Base-by-base conservation (phyloP, 2,797 vertebrate species). In the Syndactyla subalaris region DNA sequence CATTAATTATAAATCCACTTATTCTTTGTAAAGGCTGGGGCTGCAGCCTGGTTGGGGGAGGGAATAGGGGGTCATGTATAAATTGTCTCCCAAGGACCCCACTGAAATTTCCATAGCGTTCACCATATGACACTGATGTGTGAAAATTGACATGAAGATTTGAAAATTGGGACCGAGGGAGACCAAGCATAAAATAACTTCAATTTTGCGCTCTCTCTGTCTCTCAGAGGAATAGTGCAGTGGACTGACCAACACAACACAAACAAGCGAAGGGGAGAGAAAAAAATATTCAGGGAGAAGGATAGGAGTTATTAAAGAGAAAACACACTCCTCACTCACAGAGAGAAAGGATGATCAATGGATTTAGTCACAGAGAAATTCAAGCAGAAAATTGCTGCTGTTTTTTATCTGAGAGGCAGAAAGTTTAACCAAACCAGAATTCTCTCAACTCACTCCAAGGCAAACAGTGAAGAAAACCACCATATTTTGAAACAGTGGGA, bases 311-410 rank as follows among this genome's bases (percentile, higher is more conserved):
- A 99, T 99, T 99, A 99, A 98, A 99, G 98, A 99, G 98, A 99
- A 99, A 99, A 99, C 99, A 99, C 98, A 99, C 98, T 99, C 97
- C 99, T 98, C 98, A 99, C 98, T 98, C 98, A 98, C 98, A 97
- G 98, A 98, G 98, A 99, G 98, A 98, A 98, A 98, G 98, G 98
- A 99, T 99, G 99, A 99, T 99, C 99, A 99, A 99, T 99, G 99
- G 99, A 99, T 98, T 99, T 99, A 99, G 99, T 99, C 99, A 99
- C 98, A 98, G 99, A 98, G 99, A 99, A 99, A 99, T 99, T 99
- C 99, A 99, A 99, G 99, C 99, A 99, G 99, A 99, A 99, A 99
- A 99, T 99, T 99, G 99, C 98, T 98, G 98, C 98, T 98, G 99
- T 99, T 99, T 99, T 99, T 99, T 99, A 99, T 99, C 99, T 98